Percentiles rank a stretch among this genome's conserved stretches.
Conservation (phyloP, 2,113 vertebrate species). For the Parus major region DNA sequence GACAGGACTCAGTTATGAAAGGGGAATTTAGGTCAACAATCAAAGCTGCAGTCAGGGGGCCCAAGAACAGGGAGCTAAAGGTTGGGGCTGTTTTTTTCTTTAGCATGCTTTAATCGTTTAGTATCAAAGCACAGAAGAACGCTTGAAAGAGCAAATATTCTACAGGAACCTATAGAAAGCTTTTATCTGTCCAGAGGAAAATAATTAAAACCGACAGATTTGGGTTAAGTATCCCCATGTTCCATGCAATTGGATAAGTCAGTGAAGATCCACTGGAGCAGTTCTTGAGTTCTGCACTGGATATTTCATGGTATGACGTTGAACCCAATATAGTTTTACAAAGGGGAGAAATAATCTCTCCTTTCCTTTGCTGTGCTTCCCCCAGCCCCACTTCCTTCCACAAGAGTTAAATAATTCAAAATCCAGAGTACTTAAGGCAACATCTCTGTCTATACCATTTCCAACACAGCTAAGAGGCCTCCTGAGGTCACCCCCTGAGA, state of each 20-base stretch:
- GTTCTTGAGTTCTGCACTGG: constrained; percentile 54
- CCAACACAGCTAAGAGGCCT: constrained; percentile 7
- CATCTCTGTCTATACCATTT: constrained; percentile 18
- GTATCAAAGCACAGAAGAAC: constrained; percentile 78
- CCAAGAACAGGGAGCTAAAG: constrained; percentile 75
- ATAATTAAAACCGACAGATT: constrained; percentile 83
- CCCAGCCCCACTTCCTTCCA: constrained; percentile 34
- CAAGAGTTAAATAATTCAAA: constrained; percentile 52
- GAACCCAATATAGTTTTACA: constrained; percentile 1
- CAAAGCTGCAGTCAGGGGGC: constrained; percentile 73
- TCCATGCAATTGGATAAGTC: constrained; percentile 67
- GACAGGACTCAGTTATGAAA: constrained; percentile 74
- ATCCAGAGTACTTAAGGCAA: constrained; percentile 17
- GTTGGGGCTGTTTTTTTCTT: constrained; percentile 63
- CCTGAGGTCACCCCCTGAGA: constrained; percentile 31
- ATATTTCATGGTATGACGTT: constrained; percentile 37
- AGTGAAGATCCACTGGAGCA: constrained; percentile 64
- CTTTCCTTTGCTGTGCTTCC: not conserved
- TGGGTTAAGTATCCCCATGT: constrained; percentile 79
- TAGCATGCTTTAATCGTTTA: constrained; percentile 78
- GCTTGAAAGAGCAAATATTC: constrained; percentile 82
- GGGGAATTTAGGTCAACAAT: constrained; percentile 81
- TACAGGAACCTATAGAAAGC: constrained; percentile 80
- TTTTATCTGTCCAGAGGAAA: constrained; percentile 80
- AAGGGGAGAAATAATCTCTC: not conserved